Conservation (phyloP, 2,888 invertebrate genomes). For the Dysmachus trigonus region DNA sequence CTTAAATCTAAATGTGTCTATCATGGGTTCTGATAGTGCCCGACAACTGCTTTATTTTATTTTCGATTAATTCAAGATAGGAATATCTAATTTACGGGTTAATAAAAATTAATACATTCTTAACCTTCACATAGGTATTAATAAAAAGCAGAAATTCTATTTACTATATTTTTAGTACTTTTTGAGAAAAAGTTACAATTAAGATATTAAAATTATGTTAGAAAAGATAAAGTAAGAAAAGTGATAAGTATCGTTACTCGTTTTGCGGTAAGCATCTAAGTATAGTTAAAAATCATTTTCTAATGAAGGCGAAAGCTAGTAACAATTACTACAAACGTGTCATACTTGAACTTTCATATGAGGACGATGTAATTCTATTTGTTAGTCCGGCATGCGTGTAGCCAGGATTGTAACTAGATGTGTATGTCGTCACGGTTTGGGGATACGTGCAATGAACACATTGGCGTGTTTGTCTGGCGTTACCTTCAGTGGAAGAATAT, state of each 20-base stretch:
- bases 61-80: too few relatives aligned
- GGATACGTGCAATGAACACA: conserved; percentile 12
- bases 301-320: background rate
- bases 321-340: background rate
- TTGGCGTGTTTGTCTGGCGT: background rate
- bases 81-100: too few relatives aligned
- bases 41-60: too few relatives aligned
- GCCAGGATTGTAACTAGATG: background rate
- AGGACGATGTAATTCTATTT: background rate
- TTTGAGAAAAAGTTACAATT: too few relatives aligned
- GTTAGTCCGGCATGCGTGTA: background rate
- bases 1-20: too few relatives aligned
- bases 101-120: too few relatives aligned
- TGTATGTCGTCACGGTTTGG: background rate
- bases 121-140: too few relatives aligned
- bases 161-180: too few relatives aligned
- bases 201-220: background rate
- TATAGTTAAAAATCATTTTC: background rate
- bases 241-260: background rate
- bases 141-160: too few relatives aligned
- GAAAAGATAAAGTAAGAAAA: background rate
- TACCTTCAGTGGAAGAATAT: background rate
- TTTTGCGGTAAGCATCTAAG: background rate
- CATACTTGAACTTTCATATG: conserved; percentile 1
- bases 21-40: too few relatives aligned